A percentile compares a stretch with the other conserved stretches of the same genome.
Conservation (phyloP, 2,113 vertebrate genomes). For the Platysternon megacephalum region DNA sequence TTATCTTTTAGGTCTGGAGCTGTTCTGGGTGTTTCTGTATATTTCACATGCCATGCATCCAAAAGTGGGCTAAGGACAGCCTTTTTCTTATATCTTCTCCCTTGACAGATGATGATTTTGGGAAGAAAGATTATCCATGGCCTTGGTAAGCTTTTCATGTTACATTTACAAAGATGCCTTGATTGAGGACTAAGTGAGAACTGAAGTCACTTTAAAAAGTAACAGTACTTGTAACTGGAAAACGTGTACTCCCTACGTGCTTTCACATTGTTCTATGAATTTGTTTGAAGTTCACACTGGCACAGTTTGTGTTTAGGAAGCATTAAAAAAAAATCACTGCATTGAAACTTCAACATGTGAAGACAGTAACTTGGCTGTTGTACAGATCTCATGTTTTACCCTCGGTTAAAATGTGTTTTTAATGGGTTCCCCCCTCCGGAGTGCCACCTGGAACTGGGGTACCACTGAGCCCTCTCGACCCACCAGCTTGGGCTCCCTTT, state of each 20-base stretch:
- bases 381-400: neutral
- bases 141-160: slow-evolving; percentile 86
- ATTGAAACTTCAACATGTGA: neutral
- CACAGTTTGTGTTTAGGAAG: neutral
- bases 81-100: slow-evolving; percentile 92
- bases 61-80: slow-evolving; percentile 97
- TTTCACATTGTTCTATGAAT: neutral
- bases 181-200: neutral
- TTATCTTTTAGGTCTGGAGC: slow-evolving; percentile 90
- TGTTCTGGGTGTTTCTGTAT: slow-evolving; percentile 94
- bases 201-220: neutral
- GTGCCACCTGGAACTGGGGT: too few species aligned
- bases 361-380: neutral
- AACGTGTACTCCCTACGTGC: neutral
- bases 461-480: too few species aligned
- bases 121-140: slow-evolving; percentile 93
- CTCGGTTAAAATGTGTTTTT: neutral
- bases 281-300: neutral
- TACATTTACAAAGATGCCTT: neutral
- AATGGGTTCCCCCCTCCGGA: too few species aligned
- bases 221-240: neutral
- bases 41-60: slow-evolving; percentile 96
- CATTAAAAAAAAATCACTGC: neutral
- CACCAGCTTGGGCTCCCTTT: too few species aligned
- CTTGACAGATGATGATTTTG: slow-evolving; percentile 91